Percentiles rank a stretch among this genome's conserved stretches.
phyloP scores from a whole-genome alignment of 2,888 invertebrate genomes.

The Eilema depressum region DNA sequence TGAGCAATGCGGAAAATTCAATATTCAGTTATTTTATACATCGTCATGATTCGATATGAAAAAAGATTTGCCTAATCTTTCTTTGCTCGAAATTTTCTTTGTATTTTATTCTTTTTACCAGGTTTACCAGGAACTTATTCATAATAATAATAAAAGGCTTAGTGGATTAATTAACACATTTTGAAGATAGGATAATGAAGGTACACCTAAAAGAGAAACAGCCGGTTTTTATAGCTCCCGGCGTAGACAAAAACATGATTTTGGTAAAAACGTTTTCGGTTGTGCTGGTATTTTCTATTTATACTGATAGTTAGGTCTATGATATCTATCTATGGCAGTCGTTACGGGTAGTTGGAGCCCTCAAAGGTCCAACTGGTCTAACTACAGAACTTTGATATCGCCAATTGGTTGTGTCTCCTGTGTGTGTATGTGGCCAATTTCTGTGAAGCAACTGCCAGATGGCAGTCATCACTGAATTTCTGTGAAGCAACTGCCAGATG shows the following conservation, averaged over 20 bases:
- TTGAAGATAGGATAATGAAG: neutral
- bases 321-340: too few species aligned
- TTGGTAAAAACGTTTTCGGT: neutral
- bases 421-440: too few species aligned
- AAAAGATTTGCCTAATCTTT: constrained; percentile 9
- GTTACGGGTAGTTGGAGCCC: too few species aligned
- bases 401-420: too few species aligned
- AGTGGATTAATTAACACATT: neutral
- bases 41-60: neutral
- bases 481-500: too few species aligned
- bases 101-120: neutral
- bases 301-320: neutral
- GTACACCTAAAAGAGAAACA: neutral
- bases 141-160: neutral
- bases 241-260: neutral
- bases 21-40: constrained; percentile 8
- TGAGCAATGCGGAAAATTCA: neutral
- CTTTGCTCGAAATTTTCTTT: neutral
- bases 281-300: neutral
- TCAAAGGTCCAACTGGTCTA: too few species aligned
- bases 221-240: neutral
- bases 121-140: neutral
- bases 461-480: too few species aligned
- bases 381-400: too few species aligned
- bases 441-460: too few species aligned